A percentile compares a stretch with the other conserved stretches of the same genome.
Evolutionary conservation across 2,797 vertebrate genomes (phyloP).

Genomic region (Malacoctenus gilli): DNA sequence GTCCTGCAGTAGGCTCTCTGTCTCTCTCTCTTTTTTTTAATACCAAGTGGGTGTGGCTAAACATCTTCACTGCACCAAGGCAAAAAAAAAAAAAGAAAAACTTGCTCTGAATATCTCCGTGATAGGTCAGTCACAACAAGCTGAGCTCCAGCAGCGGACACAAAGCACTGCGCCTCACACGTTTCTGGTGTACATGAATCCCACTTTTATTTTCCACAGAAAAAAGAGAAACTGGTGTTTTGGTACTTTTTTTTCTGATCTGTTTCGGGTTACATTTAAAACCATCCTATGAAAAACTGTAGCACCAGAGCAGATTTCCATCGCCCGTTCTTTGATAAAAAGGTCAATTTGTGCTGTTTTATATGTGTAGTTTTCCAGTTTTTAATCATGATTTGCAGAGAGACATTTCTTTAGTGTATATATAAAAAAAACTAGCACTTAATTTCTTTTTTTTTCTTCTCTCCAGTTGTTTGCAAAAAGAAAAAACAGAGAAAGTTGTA

Average conservation of each 20-base stretch:
- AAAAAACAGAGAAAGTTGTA: slow-evolving; percentile 73
- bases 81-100: too few species aligned
- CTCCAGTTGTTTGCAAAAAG: slow-evolving; percentile 78
- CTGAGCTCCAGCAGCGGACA: slow-evolving; percentile 53
- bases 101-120: slow-evolving; percentile 53
- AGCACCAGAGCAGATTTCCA: slow-evolving; percentile 82
- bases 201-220: slow-evolving; percentile 81
- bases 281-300: slow-evolving; percentile 79
- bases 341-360: slow-evolving; percentile 78
- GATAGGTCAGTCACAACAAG: slow-evolving; percentile 47
- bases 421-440: slow-evolving; percentile 72
- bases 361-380: slow-evolving; percentile 50
- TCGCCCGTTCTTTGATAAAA: slow-evolving; percentile 79
- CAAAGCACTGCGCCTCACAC: slow-evolving; percentile 76
- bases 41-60: slow-evolving; percentile 72
- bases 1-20: slow-evolving; percentile 62
- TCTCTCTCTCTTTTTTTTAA: slow-evolving; percentile 17
- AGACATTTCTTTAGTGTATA: slow-evolving; percentile 62
- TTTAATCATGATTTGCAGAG: slow-evolving; percentile 69
- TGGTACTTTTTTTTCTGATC: slow-evolving; percentile 58
- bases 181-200: slow-evolving; percentile 79
- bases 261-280: slow-evolving; percentile 79
- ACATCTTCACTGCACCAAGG: slow-evolving; percentile 75
- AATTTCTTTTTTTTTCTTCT: slow-evolving; percentile 73
- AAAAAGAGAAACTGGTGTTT: slow-evolving; percentile 52